A percentile compares a stretch with the other conserved stretches of the same genome.
Conservation (phyloP, 2,888 invertebrate species). For the Calameuta idolon region DNA sequence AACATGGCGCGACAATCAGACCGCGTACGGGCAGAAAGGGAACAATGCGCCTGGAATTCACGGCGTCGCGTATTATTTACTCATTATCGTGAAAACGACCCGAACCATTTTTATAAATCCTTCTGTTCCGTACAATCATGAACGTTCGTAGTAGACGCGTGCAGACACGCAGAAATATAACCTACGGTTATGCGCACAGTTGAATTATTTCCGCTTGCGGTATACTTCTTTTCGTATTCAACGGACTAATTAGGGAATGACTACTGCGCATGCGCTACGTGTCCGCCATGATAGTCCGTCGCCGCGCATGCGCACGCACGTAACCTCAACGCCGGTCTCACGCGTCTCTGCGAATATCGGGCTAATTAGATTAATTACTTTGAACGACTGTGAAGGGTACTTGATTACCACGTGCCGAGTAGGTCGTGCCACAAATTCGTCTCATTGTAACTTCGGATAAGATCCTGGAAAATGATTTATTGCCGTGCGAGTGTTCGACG, state of each 20-base stretch:
- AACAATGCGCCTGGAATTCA: not conserved
- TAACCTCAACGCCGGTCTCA: constrained; percentile 33
- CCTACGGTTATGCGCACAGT: constrained; percentile 26
- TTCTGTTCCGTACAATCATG: constrained; percentile 8
- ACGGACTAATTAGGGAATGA: constrained; percentile 54
- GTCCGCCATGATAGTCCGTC: not conserved
- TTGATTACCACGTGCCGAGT: not conserved
- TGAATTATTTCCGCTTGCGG: constrained; percentile 58
- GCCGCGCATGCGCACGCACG: constrained; percentile 24
- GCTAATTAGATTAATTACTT: constrained; percentile 36
- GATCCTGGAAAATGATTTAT: not conserved
- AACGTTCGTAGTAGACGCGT: constrained; percentile 8
- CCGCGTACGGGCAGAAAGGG: not conserved
- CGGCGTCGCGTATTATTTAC: not conserved
- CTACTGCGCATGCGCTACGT: constrained; percentile 27
- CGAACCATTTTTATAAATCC: not conserved
- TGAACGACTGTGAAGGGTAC: not conserved
- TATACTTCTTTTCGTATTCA: constrained; percentile 42
- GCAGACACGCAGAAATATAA: constrained; percentile 26
- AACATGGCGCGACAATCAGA: not conserved
- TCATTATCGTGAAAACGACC: not conserved
- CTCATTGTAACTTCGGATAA: not conserved
- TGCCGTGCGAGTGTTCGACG: not conserved
- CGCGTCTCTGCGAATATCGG: constrained; percentile 35
- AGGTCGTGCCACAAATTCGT: not conserved